Evolutionary conservation across 2,888 invertebrate species (phyloP).

Genomic region (Andrena bicolor): DNA sequence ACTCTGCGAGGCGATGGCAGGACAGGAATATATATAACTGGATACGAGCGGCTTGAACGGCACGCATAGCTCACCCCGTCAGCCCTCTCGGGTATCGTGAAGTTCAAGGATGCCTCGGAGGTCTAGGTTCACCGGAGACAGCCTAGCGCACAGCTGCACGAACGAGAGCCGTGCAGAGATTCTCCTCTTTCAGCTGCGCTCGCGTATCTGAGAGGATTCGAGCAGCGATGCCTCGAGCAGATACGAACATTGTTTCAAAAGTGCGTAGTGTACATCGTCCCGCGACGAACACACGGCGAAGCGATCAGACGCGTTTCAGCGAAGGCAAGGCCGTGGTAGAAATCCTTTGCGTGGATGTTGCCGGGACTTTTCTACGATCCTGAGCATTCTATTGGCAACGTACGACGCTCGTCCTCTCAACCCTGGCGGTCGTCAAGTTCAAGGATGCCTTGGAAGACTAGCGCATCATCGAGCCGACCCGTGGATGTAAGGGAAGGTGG

Average conservation of each 20-base stretch:
- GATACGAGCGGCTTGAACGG: conserved; percentile 46
- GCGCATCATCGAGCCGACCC: conserved; percentile 1
- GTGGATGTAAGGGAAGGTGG: conserved; percentile 4
- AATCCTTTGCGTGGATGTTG: conserved; percentile 15
- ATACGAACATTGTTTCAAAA: conserved; percentile 58
- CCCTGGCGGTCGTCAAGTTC: conserved; percentile 65
- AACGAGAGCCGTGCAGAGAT: conserved; percentile 34
- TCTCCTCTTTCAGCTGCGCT: conserved; percentile 39
- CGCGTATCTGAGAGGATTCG: conserved; percentile 45
- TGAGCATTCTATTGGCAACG: conserved; percentile 17
- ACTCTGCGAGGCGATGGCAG: conserved; percentile 62
- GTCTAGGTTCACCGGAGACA: conserved; percentile 61
- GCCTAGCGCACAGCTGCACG: conserved; percentile 16
- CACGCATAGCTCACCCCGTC: conserved; percentile 52
- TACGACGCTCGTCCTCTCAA: conserved; percentile 40
- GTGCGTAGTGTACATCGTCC: conserved; percentile 36
- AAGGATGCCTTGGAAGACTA: conserved; percentile 64
- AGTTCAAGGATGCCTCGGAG: conserved; percentile 70
- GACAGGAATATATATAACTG: conserved; percentile 53
- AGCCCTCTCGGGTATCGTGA: conserved; percentile 57
- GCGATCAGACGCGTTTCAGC: conserved; percentile 45
- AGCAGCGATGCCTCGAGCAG: conserved; percentile 47
- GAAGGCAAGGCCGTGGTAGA: conserved; percentile 25
- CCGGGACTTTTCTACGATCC: conserved; percentile 17
- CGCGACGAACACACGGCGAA: conserved; percentile 32